Percentiles rank a stretch among this genome's conserved stretches.
Evolutionary conservation across 2,888 invertebrate species (phyloP).

Genomic region (Drosophila eohydei): DNA sequence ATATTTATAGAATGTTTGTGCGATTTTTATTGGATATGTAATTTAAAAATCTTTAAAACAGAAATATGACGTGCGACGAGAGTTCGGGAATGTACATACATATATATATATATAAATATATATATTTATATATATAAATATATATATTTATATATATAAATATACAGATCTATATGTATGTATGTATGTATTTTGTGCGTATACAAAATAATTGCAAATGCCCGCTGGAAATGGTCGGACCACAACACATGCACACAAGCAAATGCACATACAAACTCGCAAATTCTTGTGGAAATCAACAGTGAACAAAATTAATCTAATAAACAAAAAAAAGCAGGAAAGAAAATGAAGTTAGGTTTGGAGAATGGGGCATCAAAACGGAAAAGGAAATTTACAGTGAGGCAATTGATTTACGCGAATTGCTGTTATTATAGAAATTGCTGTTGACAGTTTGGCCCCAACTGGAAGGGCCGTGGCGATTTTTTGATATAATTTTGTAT

Average conservation of each 20-base stretch:
- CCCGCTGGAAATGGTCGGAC: conserved; percentile 9
- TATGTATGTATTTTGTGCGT: neutral
- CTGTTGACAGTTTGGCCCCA: neutral
- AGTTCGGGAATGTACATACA: conserved; percentile 6
- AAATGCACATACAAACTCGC: neutral
- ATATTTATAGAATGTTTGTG: conserved; percentile 58
- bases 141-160: neutral
- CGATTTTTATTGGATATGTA: conserved; percentile 62
- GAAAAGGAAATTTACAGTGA: conserved; percentile 1
- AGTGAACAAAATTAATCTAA: conserved; percentile 9
- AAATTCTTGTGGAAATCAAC: conserved; percentile 20
- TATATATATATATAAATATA: neutral
- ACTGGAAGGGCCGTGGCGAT: neutral
- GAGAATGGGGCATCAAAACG: neutral
- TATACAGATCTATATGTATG: neutral
- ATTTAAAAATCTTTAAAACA: conserved; percentile 39
- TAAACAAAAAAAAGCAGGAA: neutral
- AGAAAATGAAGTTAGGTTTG: neutral
- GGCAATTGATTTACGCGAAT: neutral
- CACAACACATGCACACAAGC: conserved; percentile 1
- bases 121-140: neutral
- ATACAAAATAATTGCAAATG: conserved; percentile 25
- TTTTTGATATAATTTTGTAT: too few relatives aligned
- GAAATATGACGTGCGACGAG: conserved; percentile 44
- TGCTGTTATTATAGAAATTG: neutral